Evolutionary conservation across 2,888 invertebrate genomes (phyloP).

Genomic region (Diaprepes abbreviatus): DNA sequence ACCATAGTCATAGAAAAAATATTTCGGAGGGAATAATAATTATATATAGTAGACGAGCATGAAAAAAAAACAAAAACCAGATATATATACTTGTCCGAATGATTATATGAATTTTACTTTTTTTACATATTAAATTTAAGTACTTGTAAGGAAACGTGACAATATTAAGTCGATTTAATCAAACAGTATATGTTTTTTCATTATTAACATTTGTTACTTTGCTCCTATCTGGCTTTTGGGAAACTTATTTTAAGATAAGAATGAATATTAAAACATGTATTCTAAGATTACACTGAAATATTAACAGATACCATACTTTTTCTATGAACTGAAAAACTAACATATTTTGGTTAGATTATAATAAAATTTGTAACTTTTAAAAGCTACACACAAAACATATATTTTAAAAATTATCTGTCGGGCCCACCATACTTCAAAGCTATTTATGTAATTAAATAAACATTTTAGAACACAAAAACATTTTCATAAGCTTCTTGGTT

Average conservation of each 20-base stretch:
- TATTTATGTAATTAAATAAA: too few species aligned
- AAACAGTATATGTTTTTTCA: too few species aligned
- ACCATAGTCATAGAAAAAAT: slow-evolving; percentile 36
- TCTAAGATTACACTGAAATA: slow-evolving; percentile 11
- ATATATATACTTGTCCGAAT: too few species aligned
- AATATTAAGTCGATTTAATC: too few species aligned
- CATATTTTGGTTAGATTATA: slow-evolving; percentile 9
- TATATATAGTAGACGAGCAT: neutral
- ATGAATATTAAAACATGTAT: slow-evolving; percentile 13
- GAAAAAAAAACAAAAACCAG: neutral
- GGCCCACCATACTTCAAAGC: slow-evolving; percentile 12
- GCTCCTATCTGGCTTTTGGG: neutral
- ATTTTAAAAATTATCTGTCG: neutral
- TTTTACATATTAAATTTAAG: too few species aligned
- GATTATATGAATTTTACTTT: too few species aligned
- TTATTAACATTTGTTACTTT: neutral
- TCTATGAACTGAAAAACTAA: slow-evolving; percentile 29
- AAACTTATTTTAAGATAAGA: neutral
- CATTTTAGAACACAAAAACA: too few species aligned
- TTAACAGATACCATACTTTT: slow-evolving; percentile 20
- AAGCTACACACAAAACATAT: slow-evolving; percentile 19
- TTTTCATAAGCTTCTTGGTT: too few species aligned
- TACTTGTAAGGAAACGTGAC: too few species aligned
- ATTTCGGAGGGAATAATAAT: slow-evolving; percentile 4
- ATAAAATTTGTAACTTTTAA: slow-evolving; percentile 18